Evolutionary conservation across 2,113 vertebrate species (phyloP).

Genomic region (Macquaria ambigua): DNA sequence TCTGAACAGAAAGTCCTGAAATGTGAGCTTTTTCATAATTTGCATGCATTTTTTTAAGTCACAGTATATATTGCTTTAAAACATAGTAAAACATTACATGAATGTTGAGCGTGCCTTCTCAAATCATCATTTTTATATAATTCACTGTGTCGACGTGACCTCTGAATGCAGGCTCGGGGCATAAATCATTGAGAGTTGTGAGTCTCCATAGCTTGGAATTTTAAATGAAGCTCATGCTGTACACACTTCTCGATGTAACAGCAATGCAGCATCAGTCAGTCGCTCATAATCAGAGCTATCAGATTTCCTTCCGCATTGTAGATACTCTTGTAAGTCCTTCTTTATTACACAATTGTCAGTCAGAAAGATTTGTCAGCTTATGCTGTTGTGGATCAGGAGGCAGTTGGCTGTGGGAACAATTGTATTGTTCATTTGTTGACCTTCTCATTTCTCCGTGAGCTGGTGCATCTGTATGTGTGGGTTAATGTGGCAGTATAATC

Average conservation of each 20-base stretch:
- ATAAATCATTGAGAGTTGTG: constrained; percentile 45
- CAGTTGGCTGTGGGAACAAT: constrained; percentile 16
- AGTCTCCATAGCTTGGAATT: constrained; percentile 33
- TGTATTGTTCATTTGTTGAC: constrained; percentile 7
- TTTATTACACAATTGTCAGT: constrained; percentile 46
- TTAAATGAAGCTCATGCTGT: constrained; percentile 32
- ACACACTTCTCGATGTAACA: constrained; percentile 17
- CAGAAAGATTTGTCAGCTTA: constrained; percentile 29
- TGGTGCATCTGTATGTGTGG: neutral
- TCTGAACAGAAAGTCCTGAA: neutral
- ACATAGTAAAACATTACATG: neutral
- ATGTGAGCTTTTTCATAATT: neutral
- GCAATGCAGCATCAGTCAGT: constrained; percentile 13
- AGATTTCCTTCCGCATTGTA: constrained; percentile 34
- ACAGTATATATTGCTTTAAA: neutral
- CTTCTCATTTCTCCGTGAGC: neutral
- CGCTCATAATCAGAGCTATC: constrained; percentile 26
- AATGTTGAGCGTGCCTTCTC: neutral
- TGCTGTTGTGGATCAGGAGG: constrained; percentile 18
- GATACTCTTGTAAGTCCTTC: constrained; percentile 32
- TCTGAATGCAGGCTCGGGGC: constrained; percentile 22
- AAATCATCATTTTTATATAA: neutral
- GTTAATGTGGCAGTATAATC: constrained; percentile 13
- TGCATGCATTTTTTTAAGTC: neutral
- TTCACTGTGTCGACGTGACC: constrained; percentile 1